Base-by-base conservation (phyloP, 37 sponge, comb jelly and placozoan genomes). In the Beroe ovata region DNA sequence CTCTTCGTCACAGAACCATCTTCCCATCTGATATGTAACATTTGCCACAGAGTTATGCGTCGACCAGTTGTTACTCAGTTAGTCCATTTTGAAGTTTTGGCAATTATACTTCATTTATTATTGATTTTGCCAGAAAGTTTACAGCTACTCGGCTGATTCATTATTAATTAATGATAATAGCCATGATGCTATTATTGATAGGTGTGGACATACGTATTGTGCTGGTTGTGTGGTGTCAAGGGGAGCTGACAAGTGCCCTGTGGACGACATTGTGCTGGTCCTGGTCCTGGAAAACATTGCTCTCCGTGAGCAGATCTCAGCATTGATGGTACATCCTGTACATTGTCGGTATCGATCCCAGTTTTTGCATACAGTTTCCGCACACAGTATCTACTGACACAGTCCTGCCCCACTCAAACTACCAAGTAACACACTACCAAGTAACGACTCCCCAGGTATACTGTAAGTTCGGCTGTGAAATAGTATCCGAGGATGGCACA, bases 171-270 rank as follows among this genome's bases (percentile, higher is more conserved):
- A n/a, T n/a, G n/a, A n/a, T n/a, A n/a, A n/a, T n/a, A n/a, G n/a
- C n/a, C n/a, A n/a, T n/a, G n/a, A n/a, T n/a, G n/a, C n/a, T n/a
- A n/a, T n/a, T n/a, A 47, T 47, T 69, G 3, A 0, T 54, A 77
- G 84, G n/a, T 77, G 84, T 77, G 84, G 84, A 40, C 84, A 77
- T 26, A 77, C 84, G 0, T 77, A 42, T 35, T 77, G 84, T 77
- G 84, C 54, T 11, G 25, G 47, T n/a, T 77, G 84, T 77, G 84
- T 77, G 41, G n/a, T 77, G 47, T 28, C 11, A 16, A 35, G 47
- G 4, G 25, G 23, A 41, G 69, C 34, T 1, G 41, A 40, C 8
- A 36, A 39, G 47, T 77, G 84, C 41, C 41, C 84, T 1, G 47
- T 77, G 41, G 42, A 42, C 21, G 84, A 54, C 21, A 33, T 21